phyloP scores from a whole-genome alignment of 2,113 vertebrate genomes.

The Dipodomys merriami region DNA sequence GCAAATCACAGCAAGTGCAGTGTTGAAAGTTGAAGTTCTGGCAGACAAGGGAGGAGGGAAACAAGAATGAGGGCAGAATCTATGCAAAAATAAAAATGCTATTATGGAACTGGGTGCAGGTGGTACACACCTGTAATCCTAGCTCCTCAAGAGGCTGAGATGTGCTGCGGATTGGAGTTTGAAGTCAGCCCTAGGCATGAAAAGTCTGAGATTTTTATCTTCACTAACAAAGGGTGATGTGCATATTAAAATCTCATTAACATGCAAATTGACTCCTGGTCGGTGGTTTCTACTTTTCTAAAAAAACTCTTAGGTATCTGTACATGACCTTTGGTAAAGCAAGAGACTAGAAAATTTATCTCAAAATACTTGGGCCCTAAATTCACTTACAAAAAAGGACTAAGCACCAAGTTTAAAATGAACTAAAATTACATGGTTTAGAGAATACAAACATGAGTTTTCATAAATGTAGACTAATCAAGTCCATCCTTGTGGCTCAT shows the following conservation, averaged over 20 bases:
- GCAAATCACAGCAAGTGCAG: background rate
- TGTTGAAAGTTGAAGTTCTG: background rate
- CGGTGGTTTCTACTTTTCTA: background rate
- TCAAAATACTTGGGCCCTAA: slow-evolving; percentile 5
- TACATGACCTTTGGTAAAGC: background rate
- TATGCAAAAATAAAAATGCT: background rate
- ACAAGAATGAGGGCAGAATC: background rate
- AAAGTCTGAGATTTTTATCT: too few species aligned
- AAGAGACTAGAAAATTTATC: background rate
- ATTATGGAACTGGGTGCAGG: background rate
- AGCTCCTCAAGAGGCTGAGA: too few species aligned
- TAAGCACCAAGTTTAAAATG: slow-evolving; percentile 45
- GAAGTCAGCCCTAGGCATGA: too few species aligned
- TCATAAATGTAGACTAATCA: slow-evolving; percentile 42
- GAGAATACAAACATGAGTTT: slow-evolving; percentile 15
- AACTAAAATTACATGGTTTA: slow-evolving; percentile 2
- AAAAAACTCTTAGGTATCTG: background rate
- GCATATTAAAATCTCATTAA: background rate
- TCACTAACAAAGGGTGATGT: background rate
- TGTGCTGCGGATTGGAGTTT: too few species aligned
- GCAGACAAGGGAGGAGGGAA: background rate
- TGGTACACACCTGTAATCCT: background rate
- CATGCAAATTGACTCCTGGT: background rate
- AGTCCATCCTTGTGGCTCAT: slow-evolving; percentile 39
- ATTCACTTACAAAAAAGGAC: background rate